Base-by-base conservation (phyloP, 1,140 invertebrate species). In the Macrobrachium rosenbergii region DNA sequence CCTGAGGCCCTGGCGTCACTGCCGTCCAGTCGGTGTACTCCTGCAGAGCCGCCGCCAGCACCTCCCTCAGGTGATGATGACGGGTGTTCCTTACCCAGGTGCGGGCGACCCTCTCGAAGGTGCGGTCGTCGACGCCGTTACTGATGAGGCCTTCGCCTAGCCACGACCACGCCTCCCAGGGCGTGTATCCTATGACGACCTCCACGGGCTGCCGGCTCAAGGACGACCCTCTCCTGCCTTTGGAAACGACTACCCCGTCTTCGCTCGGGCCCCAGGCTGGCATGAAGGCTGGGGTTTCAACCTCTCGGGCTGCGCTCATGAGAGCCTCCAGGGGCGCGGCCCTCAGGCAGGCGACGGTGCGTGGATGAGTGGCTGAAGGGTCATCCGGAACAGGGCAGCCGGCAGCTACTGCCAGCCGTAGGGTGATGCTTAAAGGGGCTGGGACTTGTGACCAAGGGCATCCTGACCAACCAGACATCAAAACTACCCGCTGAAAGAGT, bases 171-270 rank as follows among this genome's bases (percentile, higher is more conserved):
- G 87, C 86, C 67, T 90, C 89, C 83, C 87, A 88, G 11, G 89
- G 89, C 16, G 87, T 90, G 67, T 83, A 88, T 12, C 89, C 89
- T 21, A 90, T 37, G 63, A 90, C 91, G 97, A 96, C 88, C 98
- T 94, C 87, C 96, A 93, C 91, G 96, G 95, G 69, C 96, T 96
- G 91, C 98, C 96, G 91, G 99, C 97, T 37, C 98, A 98, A 69
- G 14, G 88, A 81, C 3, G 82, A 67, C n/a, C 67, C 69, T 8
- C 82, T 67, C 14, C 83, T 23, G 19, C 58, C 79, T 2, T 73
- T 63, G 0, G 89, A 86, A 10, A 97, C 96, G 5, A 97, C 96
- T 7, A 97, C 96, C 8, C 96, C 96, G 90, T 98, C 96, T 2
- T 97, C 95, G 86, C 95, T 96, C 21, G 95, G 96, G 0, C 96